These are phyloP conservation scores for Sipha flava DNA, from an alignment of 1,140 invertebrate genomes.

Conservation along the genomic window DNA sequence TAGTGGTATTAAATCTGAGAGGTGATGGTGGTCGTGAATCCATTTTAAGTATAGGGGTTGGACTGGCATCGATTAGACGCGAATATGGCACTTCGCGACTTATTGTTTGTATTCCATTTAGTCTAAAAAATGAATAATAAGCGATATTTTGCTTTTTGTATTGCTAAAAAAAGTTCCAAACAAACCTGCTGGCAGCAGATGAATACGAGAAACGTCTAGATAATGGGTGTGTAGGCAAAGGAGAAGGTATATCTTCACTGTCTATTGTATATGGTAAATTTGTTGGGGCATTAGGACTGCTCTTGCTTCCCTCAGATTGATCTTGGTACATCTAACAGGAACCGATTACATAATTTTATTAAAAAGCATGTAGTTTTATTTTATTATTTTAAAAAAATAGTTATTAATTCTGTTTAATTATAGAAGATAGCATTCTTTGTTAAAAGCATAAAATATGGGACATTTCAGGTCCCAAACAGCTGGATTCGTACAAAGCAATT, in stretches of 20 bases:
- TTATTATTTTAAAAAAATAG: background rate
- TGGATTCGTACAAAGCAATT: background rate
- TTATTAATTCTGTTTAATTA: background rate
- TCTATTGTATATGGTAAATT: slow-evolving; percentile 34
- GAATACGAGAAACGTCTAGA: slow-evolving; percentile 37
- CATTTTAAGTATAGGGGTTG: slow-evolving; percentile 48
- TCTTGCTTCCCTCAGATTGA: background rate
- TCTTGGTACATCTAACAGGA: slow-evolving; percentile 13
- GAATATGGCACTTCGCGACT: slow-evolving; percentile 65
- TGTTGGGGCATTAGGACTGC: slow-evolving; percentile 13
- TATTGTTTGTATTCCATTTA: slow-evolving; percentile 26
- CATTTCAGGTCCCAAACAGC: slow-evolving; percentile 6
- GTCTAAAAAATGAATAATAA: slow-evolving; percentile 23
- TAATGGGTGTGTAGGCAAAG: slow-evolving; percentile 33
- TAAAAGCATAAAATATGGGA: background rate
- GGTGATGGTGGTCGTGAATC: slow-evolving; percentile 54
- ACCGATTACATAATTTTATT: background rate
- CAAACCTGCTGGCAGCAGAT: slow-evolving; percentile 36
- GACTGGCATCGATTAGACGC: slow-evolving; percentile 59
- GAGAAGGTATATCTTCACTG: slow-evolving; percentile 22
- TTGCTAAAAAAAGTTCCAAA: background rate
- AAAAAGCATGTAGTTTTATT: background rate
- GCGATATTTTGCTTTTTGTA: background rate
- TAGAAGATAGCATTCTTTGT: background rate
- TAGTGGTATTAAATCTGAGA: slow-evolving; percentile 47